A percentile compares a stretch with the other conserved stretches of the same genome.
Evolutionary conservation across 1,140 invertebrate genomes (phyloP).

Genomic region (Pogonomyrmex californicus): DNA sequence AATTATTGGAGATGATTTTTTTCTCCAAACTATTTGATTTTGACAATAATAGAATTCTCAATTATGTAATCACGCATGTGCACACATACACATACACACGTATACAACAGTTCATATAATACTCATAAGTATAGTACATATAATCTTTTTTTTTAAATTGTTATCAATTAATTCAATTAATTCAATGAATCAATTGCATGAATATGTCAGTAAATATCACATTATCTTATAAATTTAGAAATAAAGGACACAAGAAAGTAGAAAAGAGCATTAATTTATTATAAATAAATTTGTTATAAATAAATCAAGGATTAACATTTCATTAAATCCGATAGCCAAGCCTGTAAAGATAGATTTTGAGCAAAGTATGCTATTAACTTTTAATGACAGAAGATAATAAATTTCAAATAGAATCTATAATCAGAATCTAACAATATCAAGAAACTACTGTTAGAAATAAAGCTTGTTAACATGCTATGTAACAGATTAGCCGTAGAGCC

Average conservation of each 20-base stretch:
- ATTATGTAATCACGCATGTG: neutral
- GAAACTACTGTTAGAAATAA: no score
- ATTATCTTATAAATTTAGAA: neutral
- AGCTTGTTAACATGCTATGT: no score
- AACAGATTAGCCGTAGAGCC: no score
- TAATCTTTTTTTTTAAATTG: neutral
- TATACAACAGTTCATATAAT: neutral
- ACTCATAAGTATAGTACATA: neutral
- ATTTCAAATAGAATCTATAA: no score
- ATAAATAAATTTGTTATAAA: neutral
- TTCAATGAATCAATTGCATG: neutral
- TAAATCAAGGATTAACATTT: neutral
- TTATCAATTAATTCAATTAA: neutral
- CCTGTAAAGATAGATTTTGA: no score
- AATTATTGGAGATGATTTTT: slow-evolving; percentile 46
- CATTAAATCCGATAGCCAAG: no score
- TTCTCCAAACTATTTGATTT: neutral
- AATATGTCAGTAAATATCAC: neutral
- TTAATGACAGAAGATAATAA: no score
- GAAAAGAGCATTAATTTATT: neutral
- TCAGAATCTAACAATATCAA: no score
- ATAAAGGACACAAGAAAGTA: neutral
- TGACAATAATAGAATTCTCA: neutral
- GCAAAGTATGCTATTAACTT: no score
- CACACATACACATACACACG: neutral